phyloP scores from a whole-genome alignment of 2,113 vertebrate genomes.

The Mesocricetus auratus region DNA sequence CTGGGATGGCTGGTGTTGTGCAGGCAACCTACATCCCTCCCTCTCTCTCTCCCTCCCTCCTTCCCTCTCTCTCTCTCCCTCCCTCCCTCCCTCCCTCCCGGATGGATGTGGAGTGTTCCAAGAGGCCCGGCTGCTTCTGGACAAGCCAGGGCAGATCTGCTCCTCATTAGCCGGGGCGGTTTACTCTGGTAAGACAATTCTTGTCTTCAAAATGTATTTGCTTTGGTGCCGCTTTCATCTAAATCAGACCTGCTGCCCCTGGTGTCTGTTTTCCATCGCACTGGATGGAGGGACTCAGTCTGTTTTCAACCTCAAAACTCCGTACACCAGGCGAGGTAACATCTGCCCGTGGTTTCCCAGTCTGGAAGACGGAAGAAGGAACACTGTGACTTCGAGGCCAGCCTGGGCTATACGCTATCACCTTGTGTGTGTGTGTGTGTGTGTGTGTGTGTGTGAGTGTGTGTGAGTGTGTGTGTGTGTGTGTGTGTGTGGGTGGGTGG shows the following conservation, averaged over 20 bases:
- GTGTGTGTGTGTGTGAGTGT: no score
- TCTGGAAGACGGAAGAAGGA: background rate
- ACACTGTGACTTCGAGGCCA: background rate
- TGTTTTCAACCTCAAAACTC: background rate
- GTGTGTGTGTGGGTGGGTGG: no score
- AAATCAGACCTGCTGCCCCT: background rate
- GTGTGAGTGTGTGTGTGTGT: no score
- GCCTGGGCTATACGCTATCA: no score
- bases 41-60: no score
- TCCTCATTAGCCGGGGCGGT: background rate
- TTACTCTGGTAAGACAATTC: background rate
- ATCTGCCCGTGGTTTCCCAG: background rate
- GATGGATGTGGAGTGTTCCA: background rate
- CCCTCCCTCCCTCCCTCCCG: no score
- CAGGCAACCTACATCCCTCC: background rate
- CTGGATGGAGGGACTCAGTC: background rate
- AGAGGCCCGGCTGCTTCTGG: background rate
- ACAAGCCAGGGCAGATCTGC: background rate
- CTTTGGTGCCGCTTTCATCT: background rate
- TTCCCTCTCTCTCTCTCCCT: no score
- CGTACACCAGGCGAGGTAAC: no score
- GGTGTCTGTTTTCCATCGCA: background rate
- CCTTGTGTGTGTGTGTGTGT: no score
- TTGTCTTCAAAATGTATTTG: background rate
- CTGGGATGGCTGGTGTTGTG: background rate